Conservation (phyloP, 2,888 invertebrate genomes). For the Lymantria dispar region DNA sequence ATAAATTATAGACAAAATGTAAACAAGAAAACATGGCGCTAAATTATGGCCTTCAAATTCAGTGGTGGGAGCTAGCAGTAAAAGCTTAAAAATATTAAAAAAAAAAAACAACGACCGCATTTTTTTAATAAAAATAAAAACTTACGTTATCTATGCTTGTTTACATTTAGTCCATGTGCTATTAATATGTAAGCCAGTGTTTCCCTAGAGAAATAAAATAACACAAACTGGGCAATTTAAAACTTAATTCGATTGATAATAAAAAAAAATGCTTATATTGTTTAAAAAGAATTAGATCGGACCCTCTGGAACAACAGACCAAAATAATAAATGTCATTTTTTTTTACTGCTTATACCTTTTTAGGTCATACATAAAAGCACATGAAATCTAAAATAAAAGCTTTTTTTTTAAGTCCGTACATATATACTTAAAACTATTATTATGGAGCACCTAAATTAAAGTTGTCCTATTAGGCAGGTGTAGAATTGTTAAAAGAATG, state of each 20-base stretch:
- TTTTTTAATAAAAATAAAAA: constrained; percentile 24
- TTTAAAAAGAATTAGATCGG: constrained; percentile 34
- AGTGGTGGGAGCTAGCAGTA: constrained; percentile 43
- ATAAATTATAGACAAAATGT: constrained; percentile 65
- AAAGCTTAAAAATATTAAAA: constrained; percentile 18
- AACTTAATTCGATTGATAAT: constrained; percentile 11
- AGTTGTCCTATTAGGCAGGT: constrained; percentile 24
- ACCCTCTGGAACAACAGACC: constrained; percentile 55
- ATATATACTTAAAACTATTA: constrained; percentile 49
- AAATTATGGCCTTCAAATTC: constrained; percentile 49
- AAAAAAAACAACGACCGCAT: constrained; percentile 22
- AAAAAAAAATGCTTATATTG: constrained; percentile 22
- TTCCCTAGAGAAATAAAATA: constrained; percentile 46
- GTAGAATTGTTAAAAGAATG: constrained; percentile 27
- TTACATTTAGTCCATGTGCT: constrained; percentile 65
- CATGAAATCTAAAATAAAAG: constrained; percentile 53
- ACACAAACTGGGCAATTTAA: constrained; percentile 25
- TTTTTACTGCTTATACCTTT: constrained; percentile 32
- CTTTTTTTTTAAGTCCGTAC: constrained; percentile 40
- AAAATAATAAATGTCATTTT: constrained; percentile 40
- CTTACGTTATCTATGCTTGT: constrained; percentile 48
- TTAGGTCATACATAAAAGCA: constrained; percentile 41
- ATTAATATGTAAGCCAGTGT: constrained; percentile 34
- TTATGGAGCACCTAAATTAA: constrained; percentile 50
- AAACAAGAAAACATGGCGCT: constrained; percentile 61